Percentiles rank a stretch among this genome's conserved stretches.
phyloP scores from a whole-genome alignment of 2,888 invertebrate genomes.

The Archips xylosteana region DNA sequence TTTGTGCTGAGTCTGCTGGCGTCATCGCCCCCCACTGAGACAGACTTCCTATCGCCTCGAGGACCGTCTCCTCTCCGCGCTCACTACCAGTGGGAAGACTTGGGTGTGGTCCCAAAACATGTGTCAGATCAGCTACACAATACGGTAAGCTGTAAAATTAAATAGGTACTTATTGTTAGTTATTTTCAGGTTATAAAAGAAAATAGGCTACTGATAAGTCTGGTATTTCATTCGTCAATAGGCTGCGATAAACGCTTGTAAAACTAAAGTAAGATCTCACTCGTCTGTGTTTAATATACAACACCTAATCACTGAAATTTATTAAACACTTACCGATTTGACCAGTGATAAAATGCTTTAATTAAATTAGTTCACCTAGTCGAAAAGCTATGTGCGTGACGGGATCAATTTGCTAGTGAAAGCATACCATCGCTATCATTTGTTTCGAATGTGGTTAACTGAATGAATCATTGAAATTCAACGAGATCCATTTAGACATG shows the following conservation, averaged over 20 bases:
- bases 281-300: no score
- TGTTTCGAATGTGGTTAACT: conserved; percentile 20
- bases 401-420: conserved; percentile 27
- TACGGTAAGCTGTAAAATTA: conserved; percentile 82
- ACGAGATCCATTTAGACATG: not conserved
- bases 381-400: conserved; percentile 31
- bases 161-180: not conserved
- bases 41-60: conserved; percentile 65
- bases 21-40: conserved; percentile 63
- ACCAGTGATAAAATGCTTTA: not conserved
- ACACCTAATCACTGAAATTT: no score
- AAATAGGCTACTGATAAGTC: no score
- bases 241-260: no score
- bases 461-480: conserved; percentile 35
- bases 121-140: conserved; percentile 88
- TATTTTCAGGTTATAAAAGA: no score
- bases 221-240: no score
- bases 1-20: conserved; percentile 74
- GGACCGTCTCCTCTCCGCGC: conserved; percentile 66
- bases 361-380: conserved; percentile 15
- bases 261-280: no score
- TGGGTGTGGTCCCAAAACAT: conserved; percentile 86
- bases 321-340: not conserved
- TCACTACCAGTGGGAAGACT: conserved; percentile 86
- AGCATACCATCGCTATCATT: conserved; percentile 13